These are phyloP conservation scores for Pegoplata infirma DNA, from an alignment of 2,888 invertebrate genomes.

Conservation along the genomic window DNA sequence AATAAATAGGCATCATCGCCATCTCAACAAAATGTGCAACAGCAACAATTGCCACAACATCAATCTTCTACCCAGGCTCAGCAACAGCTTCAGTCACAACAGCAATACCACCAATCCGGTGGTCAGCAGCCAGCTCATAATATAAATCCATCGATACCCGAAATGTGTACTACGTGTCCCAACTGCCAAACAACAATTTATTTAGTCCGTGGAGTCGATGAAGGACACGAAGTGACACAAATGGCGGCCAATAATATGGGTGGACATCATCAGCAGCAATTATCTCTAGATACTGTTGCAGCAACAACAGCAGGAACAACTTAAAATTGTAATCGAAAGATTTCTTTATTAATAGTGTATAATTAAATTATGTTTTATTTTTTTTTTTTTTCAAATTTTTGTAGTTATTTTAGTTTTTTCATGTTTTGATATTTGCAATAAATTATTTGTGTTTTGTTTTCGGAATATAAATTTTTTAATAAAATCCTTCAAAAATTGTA, in stretches of 20 bases:
- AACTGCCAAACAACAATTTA: constrained; percentile 76
- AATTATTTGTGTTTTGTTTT: too few species aligned
- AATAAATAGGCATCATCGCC: constrained; percentile 3
- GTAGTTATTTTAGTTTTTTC: too few species aligned
- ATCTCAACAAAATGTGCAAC: constrained; percentile 48
- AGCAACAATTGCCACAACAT: constrained; percentile 46
- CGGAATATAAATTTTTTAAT: too few species aligned
- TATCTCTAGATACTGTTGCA: neutral
- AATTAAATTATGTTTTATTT: too few species aligned
- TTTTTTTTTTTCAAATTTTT: too few species aligned
- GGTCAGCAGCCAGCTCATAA: neutral
- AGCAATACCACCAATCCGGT: constrained; percentile 36
- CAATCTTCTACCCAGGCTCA: constrained; percentile 51
- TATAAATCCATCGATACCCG: constrained; percentile 54
- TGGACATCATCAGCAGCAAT: constrained; percentile 22
- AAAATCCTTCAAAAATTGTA: too few species aligned
- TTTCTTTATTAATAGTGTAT: neutral
- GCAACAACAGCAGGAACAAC: neutral
- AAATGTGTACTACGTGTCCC: constrained; percentile 76
- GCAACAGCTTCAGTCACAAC: constrained; percentile 30
- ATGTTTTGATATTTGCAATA: too few species aligned
- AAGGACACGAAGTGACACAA: too few species aligned
- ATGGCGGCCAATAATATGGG: constrained; percentile 65
- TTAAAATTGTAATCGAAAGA: neutral
- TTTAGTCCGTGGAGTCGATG: constrained; percentile 69